Evolutionary conservation across 2,113 vertebrate genomes (phyloP), one percentile per base, ranked within the genome.

Genomic region (Bucco capensis): DNA sequence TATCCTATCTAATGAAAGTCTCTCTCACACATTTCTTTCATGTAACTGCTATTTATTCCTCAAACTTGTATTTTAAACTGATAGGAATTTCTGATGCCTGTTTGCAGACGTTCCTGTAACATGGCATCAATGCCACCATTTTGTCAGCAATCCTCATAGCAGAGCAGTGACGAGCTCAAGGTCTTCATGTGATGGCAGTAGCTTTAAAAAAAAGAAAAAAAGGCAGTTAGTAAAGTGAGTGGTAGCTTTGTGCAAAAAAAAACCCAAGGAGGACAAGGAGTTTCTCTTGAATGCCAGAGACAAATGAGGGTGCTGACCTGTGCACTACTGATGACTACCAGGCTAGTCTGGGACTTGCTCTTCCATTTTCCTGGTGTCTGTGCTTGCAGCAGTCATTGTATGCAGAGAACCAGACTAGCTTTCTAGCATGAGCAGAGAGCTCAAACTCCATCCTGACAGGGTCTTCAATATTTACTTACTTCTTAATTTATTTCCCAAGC

Each of bases 401-500:
- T 58, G 67, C 60, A 17, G 64, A 30, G 23, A 42, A 21, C 66
- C 81, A 73, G 57, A 27, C 15, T 2, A 1, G 65, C 66, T 33
- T 75, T 61, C 19, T 60, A 58, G 74, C 2, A 1, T 2, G 31
- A 74, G 66, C 37, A 22, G 35, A n/a, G 42, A 54, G 61, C 47
- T 65, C 57, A n/a, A 31, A 3, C 47, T 65, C 0, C 0, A 11
- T 21, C 76, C 69, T 94, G 83, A 65, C 65, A 81, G 75, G 17
- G 17, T 72, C 53, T 95, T 88, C 65, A 33, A 1, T 83, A 72
- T 74, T 89, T 83, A 77, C 58, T 89, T 75, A 54, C 31, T 81
- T 65, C 61, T 44, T 44, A 61, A 92, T 91, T 92, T 90, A 51
- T 83, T 86, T 95, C 58, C 47, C 23, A 61, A 87, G 74, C 83